phyloP scores from a whole-genome alignment of 2,113 vertebrate genomes.

The Prunella fulvescens region DNA sequence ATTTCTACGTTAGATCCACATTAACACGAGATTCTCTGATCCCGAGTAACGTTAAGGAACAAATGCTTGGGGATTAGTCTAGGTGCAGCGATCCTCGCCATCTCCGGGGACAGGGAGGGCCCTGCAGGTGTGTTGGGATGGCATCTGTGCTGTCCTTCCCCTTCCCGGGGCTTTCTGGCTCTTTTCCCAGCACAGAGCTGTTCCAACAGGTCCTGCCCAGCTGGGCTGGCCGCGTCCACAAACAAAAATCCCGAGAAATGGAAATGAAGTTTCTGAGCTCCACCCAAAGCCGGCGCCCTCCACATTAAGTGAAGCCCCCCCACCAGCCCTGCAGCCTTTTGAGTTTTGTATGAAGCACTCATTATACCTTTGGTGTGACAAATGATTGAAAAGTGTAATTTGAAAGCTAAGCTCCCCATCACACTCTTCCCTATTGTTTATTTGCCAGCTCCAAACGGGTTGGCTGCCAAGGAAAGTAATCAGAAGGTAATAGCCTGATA shows the following conservation, averaged over 20 bases:
- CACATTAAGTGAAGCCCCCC: neutral
- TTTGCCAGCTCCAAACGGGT: slow-evolving; percentile 50
- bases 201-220: neutral
- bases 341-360: neutral
- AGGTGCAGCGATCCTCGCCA: neutral
- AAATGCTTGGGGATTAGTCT: neutral
- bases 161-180: neutral
- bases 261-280: neutral
- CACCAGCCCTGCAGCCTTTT: neutral
- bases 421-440: slow-evolving; percentile 52
- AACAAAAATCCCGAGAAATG: neutral
- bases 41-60: neutral
- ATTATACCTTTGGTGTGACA: slow-evolving; percentile 37
- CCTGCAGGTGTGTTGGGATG: neutral
- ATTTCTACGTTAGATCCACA: slow-evolving; percentile 59
- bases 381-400: slow-evolving; percentile 53
- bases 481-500: slow-evolving; percentile 69
- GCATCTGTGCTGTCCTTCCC: neutral
- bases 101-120: neutral
- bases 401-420: slow-evolving; percentile 43
- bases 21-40: slow-evolving; percentile 45
- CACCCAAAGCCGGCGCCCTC: neutral
- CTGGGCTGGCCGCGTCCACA: neutral
- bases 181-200: neutral
- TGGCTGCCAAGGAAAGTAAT: slow-evolving; percentile 68